Evolutionary conservation across 1,140 invertebrate genomes (phyloP).

Genomic region (Bombus soroeensis): DNA sequence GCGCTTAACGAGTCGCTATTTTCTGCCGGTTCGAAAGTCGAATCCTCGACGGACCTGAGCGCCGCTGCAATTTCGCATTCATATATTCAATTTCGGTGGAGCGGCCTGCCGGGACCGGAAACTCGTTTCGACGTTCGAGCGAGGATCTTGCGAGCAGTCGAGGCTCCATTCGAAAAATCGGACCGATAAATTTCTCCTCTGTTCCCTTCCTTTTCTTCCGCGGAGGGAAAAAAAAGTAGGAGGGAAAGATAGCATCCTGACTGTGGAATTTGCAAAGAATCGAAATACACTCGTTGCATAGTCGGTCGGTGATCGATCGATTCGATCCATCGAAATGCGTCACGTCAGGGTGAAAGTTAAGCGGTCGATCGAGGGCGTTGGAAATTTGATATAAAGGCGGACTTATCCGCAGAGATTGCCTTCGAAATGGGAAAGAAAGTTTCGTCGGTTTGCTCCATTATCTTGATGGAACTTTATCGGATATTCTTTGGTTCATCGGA

Average conservation of each 20-base stretch:
- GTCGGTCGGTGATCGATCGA: background rate
- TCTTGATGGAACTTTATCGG: constrained; percentile 34
- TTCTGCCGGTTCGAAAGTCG: constrained; percentile 40
- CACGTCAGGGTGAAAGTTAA: background rate
- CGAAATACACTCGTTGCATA: background rate
- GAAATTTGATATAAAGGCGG: constrained; percentile 21
- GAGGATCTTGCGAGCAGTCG: constrained; percentile 15
- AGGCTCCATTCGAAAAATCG: background rate
- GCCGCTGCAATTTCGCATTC: constrained; percentile 52
- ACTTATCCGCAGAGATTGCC: constrained; percentile 27
- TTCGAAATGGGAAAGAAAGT: constrained; percentile 39
- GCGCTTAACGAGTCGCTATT: constrained; percentile 50
- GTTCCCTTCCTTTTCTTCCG: no score
- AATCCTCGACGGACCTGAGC: constrained; percentile 40
- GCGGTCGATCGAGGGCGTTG: background rate
- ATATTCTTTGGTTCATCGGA: constrained; percentile 28
- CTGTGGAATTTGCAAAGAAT: background rate
- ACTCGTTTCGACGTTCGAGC: constrained; percentile 34
- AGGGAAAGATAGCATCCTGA: background rate
- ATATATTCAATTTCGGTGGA: constrained; percentile 61
- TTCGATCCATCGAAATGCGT: background rate
- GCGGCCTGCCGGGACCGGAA: constrained; percentile 42
- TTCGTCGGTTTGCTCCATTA: constrained; percentile 38
- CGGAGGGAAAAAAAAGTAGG: no score
- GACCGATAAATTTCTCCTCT: background rate